These are phyloP conservation scores for Mamestra brassicae DNA, from an alignment of 2,888 invertebrate species.

Conservation along the genomic window DNA sequence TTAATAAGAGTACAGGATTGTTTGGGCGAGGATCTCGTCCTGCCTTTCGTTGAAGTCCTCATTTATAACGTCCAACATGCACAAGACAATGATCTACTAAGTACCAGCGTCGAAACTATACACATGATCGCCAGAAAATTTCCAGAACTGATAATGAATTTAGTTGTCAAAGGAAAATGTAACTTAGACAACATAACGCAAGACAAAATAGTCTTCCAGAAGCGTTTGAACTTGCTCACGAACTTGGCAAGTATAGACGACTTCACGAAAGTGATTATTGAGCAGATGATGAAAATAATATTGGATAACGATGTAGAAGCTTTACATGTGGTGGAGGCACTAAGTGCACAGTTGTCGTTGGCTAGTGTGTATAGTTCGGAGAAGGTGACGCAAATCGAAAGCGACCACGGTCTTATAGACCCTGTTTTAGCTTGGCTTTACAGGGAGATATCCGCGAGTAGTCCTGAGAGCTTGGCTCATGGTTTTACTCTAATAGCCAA, in stretches of 20 bases:
- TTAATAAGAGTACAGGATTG: conserved; percentile 86
- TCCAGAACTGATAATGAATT: conserved; percentile 88
- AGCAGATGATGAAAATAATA: conserved; percentile 84
- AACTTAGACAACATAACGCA: conserved; percentile 78
- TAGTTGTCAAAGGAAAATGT: conserved; percentile 87
- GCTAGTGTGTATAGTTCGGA: conserved; percentile 77
- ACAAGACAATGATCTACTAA: conserved; percentile 83
- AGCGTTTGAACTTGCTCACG: conserved; percentile 85
- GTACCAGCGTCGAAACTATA: conserved; percentile 87
- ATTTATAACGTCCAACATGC: conserved; percentile 86
- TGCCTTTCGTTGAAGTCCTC: conserved; percentile 89
- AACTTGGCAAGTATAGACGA: conserved; percentile 87
- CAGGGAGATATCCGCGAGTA: conserved; percentile 74
- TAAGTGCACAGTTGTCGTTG: conserved; percentile 80
- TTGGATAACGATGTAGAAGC: conserved; percentile 74
- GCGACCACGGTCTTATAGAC: conserved; percentile 84
- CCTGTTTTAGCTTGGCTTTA: conserved; percentile 82
- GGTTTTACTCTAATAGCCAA: conserved; percentile 81
- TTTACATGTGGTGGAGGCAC: conserved; percentile 79
- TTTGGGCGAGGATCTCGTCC: conserved; percentile 85
- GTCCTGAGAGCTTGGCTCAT: conserved; percentile 73
- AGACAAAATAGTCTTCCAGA: conserved; percentile 78
- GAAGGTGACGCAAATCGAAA: conserved; percentile 85
- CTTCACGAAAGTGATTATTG: conserved; percentile 86
- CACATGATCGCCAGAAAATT: conserved; percentile 88